Base-by-base conservation (phyloP, 2,113 vertebrate species). In the Leptobrachium ailaonicum region DNA sequence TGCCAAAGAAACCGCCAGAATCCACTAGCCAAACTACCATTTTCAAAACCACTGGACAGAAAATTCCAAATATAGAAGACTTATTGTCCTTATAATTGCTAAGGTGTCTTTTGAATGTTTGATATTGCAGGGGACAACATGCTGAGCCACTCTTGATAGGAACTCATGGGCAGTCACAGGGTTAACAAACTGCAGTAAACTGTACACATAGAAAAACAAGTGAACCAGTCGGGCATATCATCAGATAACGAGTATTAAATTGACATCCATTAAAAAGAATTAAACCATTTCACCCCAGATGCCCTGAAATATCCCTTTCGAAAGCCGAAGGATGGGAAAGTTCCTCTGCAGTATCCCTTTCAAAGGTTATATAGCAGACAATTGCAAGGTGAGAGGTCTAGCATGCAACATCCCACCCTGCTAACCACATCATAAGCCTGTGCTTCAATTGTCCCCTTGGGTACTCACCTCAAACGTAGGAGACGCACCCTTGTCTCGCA, bases 381-480 rank as follows among this genome's bases (percentile, higher is more conserved):
- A 50, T n/a, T 58, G 41, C 79, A 74, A 69, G 79, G 66, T 81
- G 72, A 74, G 79, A 66, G 42, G 79, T 81, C 56, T 70, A 68
- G 13, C 79, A 81, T 81, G 79, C 6, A 78, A 67, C 41, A 76
- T 56, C 44, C 66, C 32, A 80, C 50, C 71, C 71, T 63, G 47
- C 53, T 13, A 20, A 75, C 4, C 54, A 69, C 50, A 69, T 62
- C 12, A 32, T 32, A 4, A 60, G 10, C 13, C 56, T 14, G 1
- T 60, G 11, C 11, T 40, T 32, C 47, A 47, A 40, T 63, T 20
- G 40, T 60, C 43, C 32, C 41, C 71, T 74, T 42, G 41, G 82
- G 73, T 75, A 88, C 91, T 88, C 88, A 95, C 93, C 94, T 95
- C 89, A 54, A 92, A 86, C 85, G 88, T 82, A 77, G 91, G 85